phyloP scores from a whole-genome alignment of 2,113 vertebrate species.

The Cololabis saira region DNA sequence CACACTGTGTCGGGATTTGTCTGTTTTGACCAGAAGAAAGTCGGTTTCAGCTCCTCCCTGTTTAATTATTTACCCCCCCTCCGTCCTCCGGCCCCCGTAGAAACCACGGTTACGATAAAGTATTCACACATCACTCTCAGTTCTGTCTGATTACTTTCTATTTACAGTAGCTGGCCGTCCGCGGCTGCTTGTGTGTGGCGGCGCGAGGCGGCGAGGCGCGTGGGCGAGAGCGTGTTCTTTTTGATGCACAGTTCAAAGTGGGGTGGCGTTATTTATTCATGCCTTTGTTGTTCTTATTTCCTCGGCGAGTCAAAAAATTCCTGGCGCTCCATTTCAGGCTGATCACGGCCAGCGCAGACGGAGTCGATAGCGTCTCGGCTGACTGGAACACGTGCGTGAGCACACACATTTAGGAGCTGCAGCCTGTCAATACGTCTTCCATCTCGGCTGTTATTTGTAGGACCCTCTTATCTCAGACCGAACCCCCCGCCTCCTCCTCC shows the following conservation, averaged over 20 bases:
- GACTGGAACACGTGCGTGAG: constrained; percentile 18
- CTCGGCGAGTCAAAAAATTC: constrained; percentile 64
- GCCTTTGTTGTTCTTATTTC: constrained; percentile 80
- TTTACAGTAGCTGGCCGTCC: constrained; percentile 46
- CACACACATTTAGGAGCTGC: constrained; percentile 39
- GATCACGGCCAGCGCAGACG: constrained; percentile 55
- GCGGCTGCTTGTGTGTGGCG: constrained; percentile 32
- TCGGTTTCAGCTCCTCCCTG: neutral
- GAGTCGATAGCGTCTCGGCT: constrained; percentile 40
- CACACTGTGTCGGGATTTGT: constrained; percentile 21
- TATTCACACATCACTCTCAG: constrained; percentile 56
- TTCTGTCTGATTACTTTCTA: constrained; percentile 49
- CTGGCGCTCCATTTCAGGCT: constrained; percentile 70
- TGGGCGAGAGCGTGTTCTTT: constrained; percentile 64
- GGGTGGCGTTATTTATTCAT: constrained; percentile 80
- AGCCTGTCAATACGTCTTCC: constrained; percentile 45
- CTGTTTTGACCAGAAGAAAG: constrained; percentile 34
- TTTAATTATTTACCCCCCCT: constrained; percentile 51
- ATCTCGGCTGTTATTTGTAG: constrained; percentile 49
- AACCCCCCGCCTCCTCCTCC: no score
- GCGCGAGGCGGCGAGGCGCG: constrained; percentile 23
- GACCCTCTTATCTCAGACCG: constrained; percentile 32
- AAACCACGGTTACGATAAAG: constrained; percentile 40
- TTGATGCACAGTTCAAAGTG: constrained; percentile 81
- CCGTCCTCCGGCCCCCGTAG: constrained; percentile 40